phyloP scores from a whole-genome alignment of 2,113 vertebrate species.

The Cryptoleucopteryx plumbea region DNA sequence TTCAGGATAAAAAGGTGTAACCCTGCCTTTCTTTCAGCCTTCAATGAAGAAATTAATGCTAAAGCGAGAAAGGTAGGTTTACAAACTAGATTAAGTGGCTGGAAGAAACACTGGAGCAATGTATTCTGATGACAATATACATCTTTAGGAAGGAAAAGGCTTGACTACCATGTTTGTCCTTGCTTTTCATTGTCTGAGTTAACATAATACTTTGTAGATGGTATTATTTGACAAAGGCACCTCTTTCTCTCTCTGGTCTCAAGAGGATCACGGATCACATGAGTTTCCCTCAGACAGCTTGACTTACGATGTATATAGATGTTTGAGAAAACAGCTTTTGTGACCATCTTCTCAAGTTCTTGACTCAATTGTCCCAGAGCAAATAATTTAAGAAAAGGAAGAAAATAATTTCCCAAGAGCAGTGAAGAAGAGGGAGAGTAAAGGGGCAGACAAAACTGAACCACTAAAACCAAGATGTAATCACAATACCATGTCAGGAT shows the following conservation, averaged over 20 bases:
- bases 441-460: neutral
- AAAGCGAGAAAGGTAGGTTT: neutral
- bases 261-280: neutral
- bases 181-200: neutral
- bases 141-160: neutral
- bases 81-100: neutral
- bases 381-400: neutral
- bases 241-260: neutral
- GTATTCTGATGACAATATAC: neutral
- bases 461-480: neutral
- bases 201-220: neutral
- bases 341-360: neutral
- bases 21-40: neutral
- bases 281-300: neutral
- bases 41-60: neutral
- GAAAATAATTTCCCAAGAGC: neutral
- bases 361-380: neutral
- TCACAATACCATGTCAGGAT: neutral
- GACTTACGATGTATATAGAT: neutral
- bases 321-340: neutral
- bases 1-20: conserved; percentile 3
- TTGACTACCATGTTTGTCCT: neutral
- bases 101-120: neutral
- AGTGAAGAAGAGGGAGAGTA: neutral
- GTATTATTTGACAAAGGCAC: neutral